Evolutionary conservation across 2,113 vertebrate genomes (phyloP).

Genomic region (Rhodinocichla rosea): DNA sequence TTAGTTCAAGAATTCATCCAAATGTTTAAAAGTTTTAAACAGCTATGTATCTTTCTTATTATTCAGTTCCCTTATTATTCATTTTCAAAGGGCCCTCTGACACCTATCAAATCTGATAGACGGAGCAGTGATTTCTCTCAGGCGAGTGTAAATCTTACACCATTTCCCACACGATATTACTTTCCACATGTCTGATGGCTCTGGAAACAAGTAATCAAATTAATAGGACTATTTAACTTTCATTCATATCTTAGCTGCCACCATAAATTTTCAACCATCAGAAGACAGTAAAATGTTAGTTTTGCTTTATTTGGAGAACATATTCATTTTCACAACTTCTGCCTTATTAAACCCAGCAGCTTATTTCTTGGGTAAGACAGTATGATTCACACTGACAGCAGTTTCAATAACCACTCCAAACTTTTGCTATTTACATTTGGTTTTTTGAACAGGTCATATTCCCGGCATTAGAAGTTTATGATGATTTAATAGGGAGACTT

Average conservation of each 20-base stretch:
- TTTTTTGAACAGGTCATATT: conserved; percentile 39
- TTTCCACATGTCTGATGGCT: conserved; percentile 49
- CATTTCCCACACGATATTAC: conserved; percentile 54
- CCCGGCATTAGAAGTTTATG: conserved; percentile 31
- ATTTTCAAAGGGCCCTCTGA: conserved; percentile 55
- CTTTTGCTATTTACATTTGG: conserved; percentile 44
- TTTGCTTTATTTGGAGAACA: conserved; percentile 60
- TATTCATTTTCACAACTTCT: conserved; percentile 42
- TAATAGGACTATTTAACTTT: conserved; percentile 62
- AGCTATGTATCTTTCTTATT: conserved; percentile 17
- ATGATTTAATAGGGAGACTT: conserved; percentile 39
- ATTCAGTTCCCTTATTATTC: conserved; percentile 47
- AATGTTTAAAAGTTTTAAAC: conserved; percentile 55
- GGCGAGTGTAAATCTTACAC: conserved; percentile 41
- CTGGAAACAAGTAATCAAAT: conserved; percentile 68
- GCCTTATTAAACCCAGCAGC: conserved; percentile 37
- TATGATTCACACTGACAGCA: conserved; percentile 46
- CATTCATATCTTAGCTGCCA: conserved; percentile 60
- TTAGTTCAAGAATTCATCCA: conserved; percentile 32
- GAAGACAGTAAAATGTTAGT: conserved; percentile 52
- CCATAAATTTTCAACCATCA: conserved; percentile 24
- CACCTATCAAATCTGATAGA: conserved; percentile 68
- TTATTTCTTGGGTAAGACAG: conserved; percentile 7
- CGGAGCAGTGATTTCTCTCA: conserved; percentile 54
- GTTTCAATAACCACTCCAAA: conserved; percentile 49